These are phyloP conservation scores for Hololepta plana DNA, from an alignment of 2,888 invertebrate genomes.

Conservation along the genomic window DNA sequence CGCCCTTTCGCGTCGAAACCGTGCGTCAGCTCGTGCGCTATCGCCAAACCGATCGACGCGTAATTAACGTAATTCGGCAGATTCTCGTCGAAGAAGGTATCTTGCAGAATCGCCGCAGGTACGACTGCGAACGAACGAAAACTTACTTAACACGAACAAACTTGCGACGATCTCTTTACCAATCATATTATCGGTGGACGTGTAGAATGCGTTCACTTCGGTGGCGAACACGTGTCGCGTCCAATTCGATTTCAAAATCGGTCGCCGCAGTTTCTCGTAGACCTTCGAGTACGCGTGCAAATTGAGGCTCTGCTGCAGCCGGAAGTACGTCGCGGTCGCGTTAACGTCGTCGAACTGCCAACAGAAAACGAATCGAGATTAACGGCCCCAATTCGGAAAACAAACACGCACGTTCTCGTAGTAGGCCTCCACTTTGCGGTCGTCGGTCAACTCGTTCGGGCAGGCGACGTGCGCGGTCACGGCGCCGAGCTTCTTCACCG, in stretches of 20 bases:
- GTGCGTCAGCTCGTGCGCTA: slow-evolving; percentile 85
- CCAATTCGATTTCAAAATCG: slow-evolving; percentile 76
- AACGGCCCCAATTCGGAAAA: slow-evolving; percentile 59
- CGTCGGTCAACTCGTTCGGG: slow-evolving; percentile 73
- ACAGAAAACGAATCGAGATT: too few species aligned
- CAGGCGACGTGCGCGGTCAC: slow-evolving; percentile 88
- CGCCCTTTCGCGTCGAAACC: slow-evolving; percentile 82
- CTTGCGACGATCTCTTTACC: slow-evolving; percentile 39
- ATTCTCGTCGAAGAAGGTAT: slow-evolving; percentile 74
- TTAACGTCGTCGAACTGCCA: too few species aligned
- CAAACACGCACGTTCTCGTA: slow-evolving; percentile 54
- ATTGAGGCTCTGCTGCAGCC: too few species aligned
- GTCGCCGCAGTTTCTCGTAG: slow-evolving; percentile 56
- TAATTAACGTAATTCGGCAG: slow-evolving; percentile 86
- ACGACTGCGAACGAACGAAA: slow-evolving; percentile 45
- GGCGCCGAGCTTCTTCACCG: slow-evolving; percentile 58
- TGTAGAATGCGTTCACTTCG: slow-evolving; percentile 74
- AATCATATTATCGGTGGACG: slow-evolving; percentile 71
- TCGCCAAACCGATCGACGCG: slow-evolving; percentile 79
- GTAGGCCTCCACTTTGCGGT: slow-evolving; percentile 61
- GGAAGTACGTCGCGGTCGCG: too few species aligned
- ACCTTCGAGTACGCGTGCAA: too few species aligned
- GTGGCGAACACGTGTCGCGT: slow-evolving; percentile 68
- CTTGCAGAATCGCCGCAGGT: slow-evolving; percentile 86
- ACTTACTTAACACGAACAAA: neutral